A percentile compares a stretch with the other conserved stretches of the same genome.
Conservation (phyloP, 1,140 invertebrate genomes). For the Trichonephila clavipes region DNA sequence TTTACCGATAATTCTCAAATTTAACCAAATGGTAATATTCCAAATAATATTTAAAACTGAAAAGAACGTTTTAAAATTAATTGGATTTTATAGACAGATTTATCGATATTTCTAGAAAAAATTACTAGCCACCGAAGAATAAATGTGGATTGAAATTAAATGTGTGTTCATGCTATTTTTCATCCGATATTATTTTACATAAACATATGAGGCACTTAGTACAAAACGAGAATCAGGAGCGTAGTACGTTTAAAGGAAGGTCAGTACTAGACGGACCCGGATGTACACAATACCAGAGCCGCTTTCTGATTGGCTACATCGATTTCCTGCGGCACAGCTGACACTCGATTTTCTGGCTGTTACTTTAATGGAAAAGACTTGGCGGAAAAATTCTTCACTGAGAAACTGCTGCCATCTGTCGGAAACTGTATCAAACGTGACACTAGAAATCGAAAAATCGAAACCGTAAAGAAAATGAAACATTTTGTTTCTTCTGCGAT, state of each 20-base stretch:
- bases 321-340: constrained; percentile 76
- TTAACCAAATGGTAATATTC: too few species aligned
- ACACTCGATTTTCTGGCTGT: constrained; percentile 68
- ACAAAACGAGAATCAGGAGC: constrained; percentile 7
- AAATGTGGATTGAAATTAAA: background rate
- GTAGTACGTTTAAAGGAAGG: constrained; percentile 44
- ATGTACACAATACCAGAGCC: constrained; percentile 61
- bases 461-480: background rate
- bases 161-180: background rate
- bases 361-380: constrained; percentile 55
- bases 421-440: background rate
- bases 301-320: constrained; percentile 72
- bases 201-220: background rate
- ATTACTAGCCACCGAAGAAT: too few species aligned
- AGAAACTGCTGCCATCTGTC: constrained; percentile 57
- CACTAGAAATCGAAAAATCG: background rate
- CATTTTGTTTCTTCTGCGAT: too few species aligned
- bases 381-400: constrained; percentile 1
- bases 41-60: too few species aligned
- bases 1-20: too few species aligned
- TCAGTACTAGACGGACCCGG: constrained; percentile 60
- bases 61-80: too few species aligned
- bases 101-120: too few species aligned
- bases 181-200: background rate
- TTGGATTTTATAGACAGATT: too few species aligned